Percentiles rank a stretch among this genome's conserved stretches.
These are phyloP conservation scores for Luidia sarsii DNA, from an alignment of 53 echinoderm and acorn worm genomes.

Conservation along the genomic window DNA sequence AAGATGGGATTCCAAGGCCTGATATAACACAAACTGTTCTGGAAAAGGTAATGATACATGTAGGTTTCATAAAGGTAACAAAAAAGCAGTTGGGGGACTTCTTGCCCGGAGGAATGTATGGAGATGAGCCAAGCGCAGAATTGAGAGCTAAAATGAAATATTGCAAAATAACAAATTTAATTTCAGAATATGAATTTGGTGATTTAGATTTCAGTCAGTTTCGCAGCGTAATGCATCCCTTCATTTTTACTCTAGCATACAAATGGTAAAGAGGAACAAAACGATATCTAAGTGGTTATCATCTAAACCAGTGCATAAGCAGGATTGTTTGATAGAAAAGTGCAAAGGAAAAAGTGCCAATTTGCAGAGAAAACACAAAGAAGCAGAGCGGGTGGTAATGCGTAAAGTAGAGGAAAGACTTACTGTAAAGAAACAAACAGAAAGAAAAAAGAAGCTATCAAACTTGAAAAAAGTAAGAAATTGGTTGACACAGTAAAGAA, in stretches of 20 bases:
- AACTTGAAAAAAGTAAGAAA: not conserved
- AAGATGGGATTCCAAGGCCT: not conserved
- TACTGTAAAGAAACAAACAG: not conserved
- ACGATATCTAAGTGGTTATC: constrained; percentile 19
- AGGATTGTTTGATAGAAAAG: not conserved
- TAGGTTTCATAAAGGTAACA: constrained; percentile 28
- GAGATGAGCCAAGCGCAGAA: not conserved
- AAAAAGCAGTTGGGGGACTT: constrained; percentile 36
- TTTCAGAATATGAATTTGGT: not conserved
- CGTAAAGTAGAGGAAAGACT: constrained; percentile 9
- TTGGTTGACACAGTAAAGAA: constrained; percentile 1
- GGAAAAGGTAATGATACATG: constrained; percentile 7
- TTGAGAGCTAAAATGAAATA: not conserved
- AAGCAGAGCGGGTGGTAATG: constrained; percentile 13
- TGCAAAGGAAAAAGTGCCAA: not conserved
- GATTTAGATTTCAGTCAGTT: constrained; percentile 2
- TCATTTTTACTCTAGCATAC: constrained; percentile 3
- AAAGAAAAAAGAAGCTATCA: constrained; percentile 17
- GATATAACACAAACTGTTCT: constrained; percentile 17
- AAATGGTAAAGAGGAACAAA: constrained; percentile 22
- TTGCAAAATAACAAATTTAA: constrained; percentile 4
- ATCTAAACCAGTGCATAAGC: not conserved
- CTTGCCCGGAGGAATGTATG: not conserved
- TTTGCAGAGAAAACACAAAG: not conserved
- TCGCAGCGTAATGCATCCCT: constrained; percentile 30